Conservation (phyloP, 1,140 invertebrate genomes). For the Cyclargus thomasi region DNA sequence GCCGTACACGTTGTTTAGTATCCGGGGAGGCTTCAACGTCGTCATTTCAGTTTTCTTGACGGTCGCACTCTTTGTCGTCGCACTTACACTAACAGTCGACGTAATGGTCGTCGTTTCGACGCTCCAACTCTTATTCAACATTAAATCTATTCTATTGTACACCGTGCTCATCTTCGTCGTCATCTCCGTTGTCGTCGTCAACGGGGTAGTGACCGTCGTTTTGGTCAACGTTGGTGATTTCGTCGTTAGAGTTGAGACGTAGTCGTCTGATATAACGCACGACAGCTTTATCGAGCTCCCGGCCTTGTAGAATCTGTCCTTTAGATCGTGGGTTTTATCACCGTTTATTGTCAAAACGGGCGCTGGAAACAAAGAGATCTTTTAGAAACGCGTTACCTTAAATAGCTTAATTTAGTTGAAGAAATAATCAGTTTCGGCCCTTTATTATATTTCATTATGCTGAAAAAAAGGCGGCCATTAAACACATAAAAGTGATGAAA, state of each 20-base stretch:
- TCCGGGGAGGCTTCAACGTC: constrained; percentile 60
- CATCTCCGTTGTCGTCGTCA: constrained; percentile 54
- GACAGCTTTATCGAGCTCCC: constrained; percentile 83
- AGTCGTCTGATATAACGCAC: constrained; percentile 73
- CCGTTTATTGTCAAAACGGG: constrained; percentile 81
- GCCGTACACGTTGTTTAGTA: constrained; percentile 70
- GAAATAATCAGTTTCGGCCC: constrained; percentile 1
- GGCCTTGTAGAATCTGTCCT: constrained; percentile 83
- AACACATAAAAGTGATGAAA: constrained; percentile 13
- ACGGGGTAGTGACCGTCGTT: constrained; percentile 40
- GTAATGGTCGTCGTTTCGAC: constrained; percentile 63
- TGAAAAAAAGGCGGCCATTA: not conserved
- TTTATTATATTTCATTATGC: constrained; percentile 11
- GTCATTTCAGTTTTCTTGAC: constrained; percentile 52
- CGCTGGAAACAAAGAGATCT: constrained; percentile 61
- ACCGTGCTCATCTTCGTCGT: constrained; percentile 65
- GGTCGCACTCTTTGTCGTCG: constrained; percentile 49
- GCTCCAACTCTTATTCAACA: constrained; percentile 70
- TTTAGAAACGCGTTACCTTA: constrained; percentile 13
- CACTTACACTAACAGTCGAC: constrained; percentile 64
- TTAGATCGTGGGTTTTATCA: constrained; percentile 79
- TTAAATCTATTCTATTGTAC: constrained; percentile 68
- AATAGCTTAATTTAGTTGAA: not conserved
- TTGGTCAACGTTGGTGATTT: constrained; percentile 43
- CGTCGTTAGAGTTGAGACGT: constrained; percentile 45